Evolutionary conservation across 2,888 invertebrate genomes (phyloP).

Genomic region (Molorchus minor): DNA sequence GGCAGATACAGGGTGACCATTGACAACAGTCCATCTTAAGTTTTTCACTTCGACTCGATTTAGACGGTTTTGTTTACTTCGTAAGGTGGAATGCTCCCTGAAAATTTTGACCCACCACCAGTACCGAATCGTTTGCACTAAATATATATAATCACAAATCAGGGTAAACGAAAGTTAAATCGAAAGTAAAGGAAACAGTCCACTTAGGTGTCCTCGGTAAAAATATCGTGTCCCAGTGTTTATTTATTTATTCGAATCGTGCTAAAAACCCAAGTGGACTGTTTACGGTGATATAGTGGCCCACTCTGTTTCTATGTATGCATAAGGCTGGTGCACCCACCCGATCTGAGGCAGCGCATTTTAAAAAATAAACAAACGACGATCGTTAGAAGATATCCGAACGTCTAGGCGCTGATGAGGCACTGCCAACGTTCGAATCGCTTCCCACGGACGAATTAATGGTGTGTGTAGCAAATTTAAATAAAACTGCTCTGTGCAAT

Average conservation of each 20-base stretch:
- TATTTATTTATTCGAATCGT: neutral
- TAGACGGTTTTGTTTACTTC: neutral
- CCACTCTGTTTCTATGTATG: neutral
- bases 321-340: neutral
- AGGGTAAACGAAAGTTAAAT: neutral
- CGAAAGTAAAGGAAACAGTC: no score
- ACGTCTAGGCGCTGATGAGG: conserved; percentile 25
- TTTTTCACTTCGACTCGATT: neutral
- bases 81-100: neutral
- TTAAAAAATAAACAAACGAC: conserved; percentile 16
- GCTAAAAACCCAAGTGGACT: neutral
- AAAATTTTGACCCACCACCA: neutral
- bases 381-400: conserved; percentile 9
- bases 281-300: neutral
- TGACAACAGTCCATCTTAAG: no score
- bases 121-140: no score
- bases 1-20: no score
- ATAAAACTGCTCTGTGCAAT: no score
- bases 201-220: no score
- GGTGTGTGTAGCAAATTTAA: conserved; percentile 6
- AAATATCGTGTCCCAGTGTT: no score
- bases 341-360: conserved; percentile 25
- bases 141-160: neutral
- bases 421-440: conserved; percentile 1
- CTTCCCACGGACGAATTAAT: conserved; percentile 20